These are phyloP conservation scores for Melanotaenia duboulayi DNA, from an alignment of 2,113 vertebrate genomes.

Conservation along the genomic window DNA sequence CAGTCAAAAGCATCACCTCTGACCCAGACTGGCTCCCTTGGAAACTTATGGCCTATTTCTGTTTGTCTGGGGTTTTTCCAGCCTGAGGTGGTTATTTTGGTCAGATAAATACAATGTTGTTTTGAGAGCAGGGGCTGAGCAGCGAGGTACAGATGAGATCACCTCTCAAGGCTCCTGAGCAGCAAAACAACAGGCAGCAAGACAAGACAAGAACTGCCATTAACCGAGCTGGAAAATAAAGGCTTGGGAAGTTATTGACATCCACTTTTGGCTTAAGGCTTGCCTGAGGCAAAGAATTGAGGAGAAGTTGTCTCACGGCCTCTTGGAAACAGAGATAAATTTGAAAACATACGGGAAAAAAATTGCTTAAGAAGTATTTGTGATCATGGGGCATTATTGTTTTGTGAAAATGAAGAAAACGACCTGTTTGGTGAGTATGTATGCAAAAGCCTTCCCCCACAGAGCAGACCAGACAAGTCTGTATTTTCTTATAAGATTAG, in stretches of 20 bases:
- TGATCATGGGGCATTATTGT: neutral
- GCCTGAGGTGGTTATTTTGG: conserved; percentile 81
- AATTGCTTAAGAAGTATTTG: conserved; percentile 6
- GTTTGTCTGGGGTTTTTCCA: conserved; percentile 82
- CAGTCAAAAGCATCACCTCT: conserved; percentile 64
- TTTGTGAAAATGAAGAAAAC: conserved; percentile 22
- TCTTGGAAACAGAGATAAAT: conserved; percentile 3
- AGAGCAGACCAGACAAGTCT: conserved; percentile 39
- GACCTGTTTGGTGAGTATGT: conserved; percentile 25
- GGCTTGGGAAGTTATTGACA: conserved; percentile 67
- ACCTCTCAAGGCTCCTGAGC: conserved; percentile 72
- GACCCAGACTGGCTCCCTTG: conserved; percentile 73
- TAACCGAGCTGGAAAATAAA: conserved; percentile 64
- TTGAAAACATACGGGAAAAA: conserved; percentile 13
- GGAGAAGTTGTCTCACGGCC: conserved; percentile 19
- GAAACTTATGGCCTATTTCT: conserved; percentile 75
- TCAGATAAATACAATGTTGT: conserved; percentile 83
- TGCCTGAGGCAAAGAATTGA: conserved; percentile 51
- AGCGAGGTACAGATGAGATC: conserved; percentile 76
- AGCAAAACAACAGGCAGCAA: conserved; percentile 78
- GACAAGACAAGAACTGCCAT: conserved; percentile 76
- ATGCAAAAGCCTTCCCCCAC: conserved; percentile 36
- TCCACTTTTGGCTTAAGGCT: conserved; percentile 43
- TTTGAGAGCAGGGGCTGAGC: conserved; percentile 69
- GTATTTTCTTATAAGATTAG: conserved; percentile 34